Evolutionary conservation across 2,113 vertebrate species (phyloP), one percentile per base, ranked within the genome.

Genomic region (Etheostoma cragini): DNA sequence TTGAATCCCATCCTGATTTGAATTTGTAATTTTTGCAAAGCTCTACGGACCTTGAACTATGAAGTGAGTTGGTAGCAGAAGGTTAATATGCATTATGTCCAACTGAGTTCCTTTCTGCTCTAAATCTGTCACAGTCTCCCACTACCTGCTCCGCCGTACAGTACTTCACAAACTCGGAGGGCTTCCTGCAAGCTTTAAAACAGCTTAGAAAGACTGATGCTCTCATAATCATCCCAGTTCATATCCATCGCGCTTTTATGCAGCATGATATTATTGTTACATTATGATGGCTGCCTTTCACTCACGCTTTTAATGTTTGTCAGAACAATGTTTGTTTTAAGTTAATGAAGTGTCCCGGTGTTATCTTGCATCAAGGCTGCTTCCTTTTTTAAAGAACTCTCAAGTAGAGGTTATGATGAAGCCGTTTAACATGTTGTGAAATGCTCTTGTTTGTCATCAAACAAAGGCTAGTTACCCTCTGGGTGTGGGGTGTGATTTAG

Each of bases 201-300:
- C 83, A 68, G 82, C 76, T 87, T 76, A 86, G 72, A 81, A 62
- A 70, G 79, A 85, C 77, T 85, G 76, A 91, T 84, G 81, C 83
- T 4, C 60, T 68, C 83, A 83, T 83, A 79, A 89, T 83, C 80
- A 82, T 73, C 69, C 61, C 71, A 61, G 69, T 83, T 90, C 83
- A 84, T 67, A 87, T 69, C 85, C 84, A 81, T 89, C 83, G 84
- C 22, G 56, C 81, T 82, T 81, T 87, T 71, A 65, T 73, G 73
- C 54, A 57, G 76, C 80, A 76, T 78, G 73, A 82, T 80, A 63
- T 86, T 70, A 73, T 14, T 69, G 76, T 74, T 79, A 53, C 56
- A 26, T 47, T 64, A 46, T 81, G 78, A 81, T 26, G 15, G 60
- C 77, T 83, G 73, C 69, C 47, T 79, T 58, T 67, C 72, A 69